Percentiles rank a stretch among this genome's conserved stretches.
These are phyloP conservation scores for Pinna nobilis DNA, from an alignment of 1,140 invertebrate genomes.

Conservation along the genomic window DNA sequence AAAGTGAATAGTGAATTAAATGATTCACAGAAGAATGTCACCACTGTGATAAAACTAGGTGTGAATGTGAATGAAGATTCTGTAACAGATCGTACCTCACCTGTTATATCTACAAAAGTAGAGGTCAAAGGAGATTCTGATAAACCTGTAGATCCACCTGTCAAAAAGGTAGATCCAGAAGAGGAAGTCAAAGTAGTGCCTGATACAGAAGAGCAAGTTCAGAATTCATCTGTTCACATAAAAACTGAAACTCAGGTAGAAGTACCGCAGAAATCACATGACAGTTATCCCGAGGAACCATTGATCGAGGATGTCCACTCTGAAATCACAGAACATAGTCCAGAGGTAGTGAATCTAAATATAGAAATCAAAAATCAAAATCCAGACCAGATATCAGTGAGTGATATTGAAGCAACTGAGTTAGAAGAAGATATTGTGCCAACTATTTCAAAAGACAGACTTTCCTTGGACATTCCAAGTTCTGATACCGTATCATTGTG, in stretches of 20 bases:
- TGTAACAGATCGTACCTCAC: not conserved
- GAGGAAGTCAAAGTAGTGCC: not conserved
- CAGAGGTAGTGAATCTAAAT: not conserved
- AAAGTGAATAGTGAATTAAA: constrained; percentile 7
- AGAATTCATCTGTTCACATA: no score
- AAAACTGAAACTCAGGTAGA: no score
- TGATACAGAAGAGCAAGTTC: not conserved
- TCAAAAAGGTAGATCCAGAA: not conserved
- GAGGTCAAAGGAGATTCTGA: no score
- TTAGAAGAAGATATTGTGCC: not conserved
- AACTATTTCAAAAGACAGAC: no score
- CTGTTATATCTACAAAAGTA: no score
- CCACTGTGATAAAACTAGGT: constrained; percentile 11
- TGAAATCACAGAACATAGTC: no score
- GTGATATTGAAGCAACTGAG: not conserved
- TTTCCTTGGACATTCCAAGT: constrained; percentile 4
- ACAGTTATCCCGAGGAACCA: no score
- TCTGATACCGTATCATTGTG: constrained; percentile 1
- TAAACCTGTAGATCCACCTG: no score
- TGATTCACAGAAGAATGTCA: not conserved
- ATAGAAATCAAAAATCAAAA: not conserved
- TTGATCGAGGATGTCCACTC: no score
- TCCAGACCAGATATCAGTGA: not conserved
- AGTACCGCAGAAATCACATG: no score
- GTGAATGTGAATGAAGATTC: not conserved